Conservation (phyloP, 2,888 invertebrate species). For the Zygogramma bicolorata region DNA sequence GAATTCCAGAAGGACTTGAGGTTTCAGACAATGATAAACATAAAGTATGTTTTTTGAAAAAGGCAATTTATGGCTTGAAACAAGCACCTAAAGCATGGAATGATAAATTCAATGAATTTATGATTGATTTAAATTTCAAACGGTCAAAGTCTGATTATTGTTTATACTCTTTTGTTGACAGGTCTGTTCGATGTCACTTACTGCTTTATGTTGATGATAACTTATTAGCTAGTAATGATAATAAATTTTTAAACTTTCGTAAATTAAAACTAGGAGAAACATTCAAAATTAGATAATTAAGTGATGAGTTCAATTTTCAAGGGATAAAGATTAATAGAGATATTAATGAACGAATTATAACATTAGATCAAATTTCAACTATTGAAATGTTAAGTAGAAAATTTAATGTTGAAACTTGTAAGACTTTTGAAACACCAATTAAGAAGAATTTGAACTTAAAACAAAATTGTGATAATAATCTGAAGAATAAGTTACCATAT, state of each 20-base stretch:
- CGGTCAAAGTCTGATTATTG: conserved; percentile 36
- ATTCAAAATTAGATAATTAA: conserved; percentile 31
- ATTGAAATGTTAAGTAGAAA: conserved; percentile 27
- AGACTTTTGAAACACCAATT: conserved; percentile 27
- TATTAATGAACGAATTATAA: conserved; percentile 23
- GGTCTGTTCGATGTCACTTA: conserved; percentile 27
- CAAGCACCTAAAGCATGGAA: conserved; percentile 34
- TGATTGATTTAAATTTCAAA: conserved; percentile 26
- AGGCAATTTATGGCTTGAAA: conserved; percentile 28
- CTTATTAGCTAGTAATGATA: conserved; percentile 26
- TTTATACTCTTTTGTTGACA: conserved; percentile 24
- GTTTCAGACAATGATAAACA: conserved; percentile 6
- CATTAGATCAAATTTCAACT: conserved; percentile 26
- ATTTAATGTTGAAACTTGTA: conserved; percentile 26
- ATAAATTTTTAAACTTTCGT: conserved; percentile 15
- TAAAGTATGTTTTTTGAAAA: conserved; percentile 29
- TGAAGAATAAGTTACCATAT: conserved; percentile 28
- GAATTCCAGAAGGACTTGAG: conserved; percentile 28
- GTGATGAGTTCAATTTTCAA: conserved; percentile 21
- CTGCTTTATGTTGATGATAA: conserved; percentile 31
- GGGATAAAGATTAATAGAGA: conserved; percentile 28
- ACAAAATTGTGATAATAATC: conserved; percentile 16
- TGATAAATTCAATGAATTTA: conserved; percentile 31
- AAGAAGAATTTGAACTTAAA: conserved; percentile 29
- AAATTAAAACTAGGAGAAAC: conserved; percentile 22